phyloP scores from a whole-genome alignment of 2,888 invertebrate genomes.

The Blomia tropicalis region DNA sequence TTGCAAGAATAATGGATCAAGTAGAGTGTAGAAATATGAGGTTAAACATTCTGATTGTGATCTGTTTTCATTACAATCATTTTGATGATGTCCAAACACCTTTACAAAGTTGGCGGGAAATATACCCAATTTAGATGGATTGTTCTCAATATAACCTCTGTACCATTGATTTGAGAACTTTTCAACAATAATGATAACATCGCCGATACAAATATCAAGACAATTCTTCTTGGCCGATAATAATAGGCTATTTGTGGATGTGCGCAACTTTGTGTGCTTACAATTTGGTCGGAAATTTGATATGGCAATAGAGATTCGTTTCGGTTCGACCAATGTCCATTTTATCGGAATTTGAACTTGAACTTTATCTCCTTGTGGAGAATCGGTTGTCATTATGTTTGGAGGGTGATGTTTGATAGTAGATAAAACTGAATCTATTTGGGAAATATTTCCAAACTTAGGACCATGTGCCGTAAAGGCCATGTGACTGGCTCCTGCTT shows the following conservation, averaged over 20 bases:
- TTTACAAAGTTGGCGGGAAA: slow-evolving; percentile 67
- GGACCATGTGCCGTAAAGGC: too few relatives aligned
- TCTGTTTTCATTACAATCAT: slow-evolving; percentile 50
- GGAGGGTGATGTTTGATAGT: too few relatives aligned
- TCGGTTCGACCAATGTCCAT: not conserved
- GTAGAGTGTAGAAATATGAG: slow-evolving; percentile 38
- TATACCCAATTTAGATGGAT: slow-evolving; percentile 43
- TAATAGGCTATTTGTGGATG: not conserved
- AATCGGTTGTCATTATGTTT: too few relatives aligned
- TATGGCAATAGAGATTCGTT: not conserved
- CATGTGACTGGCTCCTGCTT: too few relatives aligned
- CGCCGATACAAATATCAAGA: not conserved
- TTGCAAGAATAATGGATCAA: slow-evolving; percentile 76
- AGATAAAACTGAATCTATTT: too few relatives aligned
- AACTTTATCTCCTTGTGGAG: too few relatives aligned
- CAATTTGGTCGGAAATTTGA: not conserved
- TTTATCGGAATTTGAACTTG: too few relatives aligned
- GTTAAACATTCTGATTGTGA: slow-evolving; percentile 30
- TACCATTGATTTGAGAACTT: slow-evolving; percentile 47
- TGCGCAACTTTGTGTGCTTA: not conserved
- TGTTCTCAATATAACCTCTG: slow-evolving; percentile 62
- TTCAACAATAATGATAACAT: slow-evolving; percentile 11
- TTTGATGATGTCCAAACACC: slow-evolving; percentile 58
- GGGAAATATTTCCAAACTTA: too few relatives aligned
- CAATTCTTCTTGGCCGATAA: not conserved